phyloP scores from a whole-genome alignment of 2,888 invertebrate species.

The Hirtodrosophila histrioides region DNA sequence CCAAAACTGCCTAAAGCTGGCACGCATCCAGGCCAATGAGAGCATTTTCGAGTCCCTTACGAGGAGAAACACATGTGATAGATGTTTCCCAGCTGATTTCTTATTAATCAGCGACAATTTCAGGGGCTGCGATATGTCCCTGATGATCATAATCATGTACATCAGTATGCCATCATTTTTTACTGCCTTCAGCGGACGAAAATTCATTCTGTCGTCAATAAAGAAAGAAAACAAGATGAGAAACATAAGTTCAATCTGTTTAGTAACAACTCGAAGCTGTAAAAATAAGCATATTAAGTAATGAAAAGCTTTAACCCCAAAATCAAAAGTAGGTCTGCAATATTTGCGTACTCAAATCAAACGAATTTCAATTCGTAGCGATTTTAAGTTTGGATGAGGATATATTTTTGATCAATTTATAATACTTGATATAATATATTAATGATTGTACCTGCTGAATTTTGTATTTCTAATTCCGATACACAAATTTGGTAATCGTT shows the following conservation, averaged over 20 bases:
- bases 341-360: too few species aligned
- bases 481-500: too few species aligned
- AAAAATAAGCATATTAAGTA: too few species aligned
- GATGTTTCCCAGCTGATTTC: conserved; percentile 80
- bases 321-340: too few species aligned
- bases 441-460: too few species aligned
- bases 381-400: too few species aligned
- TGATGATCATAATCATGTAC: conserved; percentile 80
- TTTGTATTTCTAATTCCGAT: too few species aligned
- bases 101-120: conserved; percentile 76
- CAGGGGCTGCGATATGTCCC: conserved; percentile 74
- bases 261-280: too few species aligned
- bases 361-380: too few species aligned
- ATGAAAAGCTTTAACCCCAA: too few species aligned
- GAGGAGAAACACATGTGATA: conserved; percentile 79
- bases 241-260: background rate
- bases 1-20: conserved; percentile 86
- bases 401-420: too few species aligned
- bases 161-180: conserved; percentile 80
- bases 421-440: too few species aligned
- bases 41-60: conserved; percentile 65
- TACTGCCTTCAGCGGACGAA: conserved; percentile 57
- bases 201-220: conserved; percentile 61
- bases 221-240: background rate
- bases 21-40: conserved; percentile 81